Evolutionary conservation across 2,113 vertebrate species (phyloP).

Genomic region (Oreochromis spilurus): DNA sequence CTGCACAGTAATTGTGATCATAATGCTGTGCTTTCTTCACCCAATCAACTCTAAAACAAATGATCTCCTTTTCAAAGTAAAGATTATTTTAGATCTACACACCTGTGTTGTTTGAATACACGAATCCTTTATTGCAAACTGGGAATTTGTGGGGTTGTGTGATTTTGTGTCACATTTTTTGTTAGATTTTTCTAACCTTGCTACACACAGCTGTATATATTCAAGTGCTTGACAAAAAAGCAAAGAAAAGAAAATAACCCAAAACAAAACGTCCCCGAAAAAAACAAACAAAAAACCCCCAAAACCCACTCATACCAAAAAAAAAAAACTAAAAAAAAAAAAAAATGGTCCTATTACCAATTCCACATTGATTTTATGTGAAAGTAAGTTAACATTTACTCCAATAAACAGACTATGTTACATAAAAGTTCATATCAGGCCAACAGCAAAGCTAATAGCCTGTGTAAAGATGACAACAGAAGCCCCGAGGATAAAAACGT

Average conservation of each 20-base stretch:
- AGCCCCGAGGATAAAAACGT: background rate
- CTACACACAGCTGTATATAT: background rate
- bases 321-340: background rate
- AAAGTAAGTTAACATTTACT: background rate
- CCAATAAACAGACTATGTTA: background rate
- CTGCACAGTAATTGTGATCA: background rate
- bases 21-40: fast-evolving
- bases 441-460: background rate
- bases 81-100: background rate
- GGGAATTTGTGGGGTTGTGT: background rate
- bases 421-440: background rate
- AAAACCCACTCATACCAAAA: background rate
- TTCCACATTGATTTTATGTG: background rate
- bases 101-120: background rate
- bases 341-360: background rate
- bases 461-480: background rate
- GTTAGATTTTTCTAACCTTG: background rate
- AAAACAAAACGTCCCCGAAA: background rate
- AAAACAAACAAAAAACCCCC: background rate
- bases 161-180: background rate
- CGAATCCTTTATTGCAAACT: background rate
- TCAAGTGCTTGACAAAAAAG: background rate
- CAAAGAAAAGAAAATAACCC: background rate
- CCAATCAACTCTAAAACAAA: background rate
- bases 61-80: too few species aligned